These are phyloP conservation scores for Hestina assimilis DNA, from an alignment of 1,140 invertebrate genomes.

Conservation along the genomic window DNA sequence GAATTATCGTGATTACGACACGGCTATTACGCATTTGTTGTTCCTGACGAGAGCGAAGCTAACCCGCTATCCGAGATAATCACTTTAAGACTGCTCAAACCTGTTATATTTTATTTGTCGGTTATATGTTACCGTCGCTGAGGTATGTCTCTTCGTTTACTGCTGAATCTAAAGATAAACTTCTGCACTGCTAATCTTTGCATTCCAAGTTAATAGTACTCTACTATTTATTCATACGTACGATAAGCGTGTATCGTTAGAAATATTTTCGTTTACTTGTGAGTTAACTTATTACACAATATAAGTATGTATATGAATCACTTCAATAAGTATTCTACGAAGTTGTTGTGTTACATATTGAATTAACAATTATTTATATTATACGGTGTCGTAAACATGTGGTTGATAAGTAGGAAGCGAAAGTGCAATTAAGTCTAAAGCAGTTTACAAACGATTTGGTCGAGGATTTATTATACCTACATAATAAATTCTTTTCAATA, in stretches of 20 bases:
- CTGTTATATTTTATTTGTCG: slow-evolving; percentile 33
- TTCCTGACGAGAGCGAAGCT: slow-evolving; percentile 61
- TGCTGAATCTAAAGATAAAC: slow-evolving; percentile 22
- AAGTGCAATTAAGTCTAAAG: not conserved
- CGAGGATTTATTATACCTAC: too few species aligned
- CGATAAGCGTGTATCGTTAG: not conserved
- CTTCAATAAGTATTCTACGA: not conserved
- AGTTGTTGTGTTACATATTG: not conserved
- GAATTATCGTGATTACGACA: slow-evolving; percentile 62
- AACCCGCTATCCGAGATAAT: slow-evolving; percentile 53
- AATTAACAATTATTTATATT: not conserved
- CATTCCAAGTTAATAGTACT: not conserved
- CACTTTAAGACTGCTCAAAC: slow-evolving; percentile 32
- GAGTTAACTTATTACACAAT: not conserved
- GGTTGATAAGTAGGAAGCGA: not conserved
- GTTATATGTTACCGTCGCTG: slow-evolving; percentile 26
- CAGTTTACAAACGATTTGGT: not conserved
- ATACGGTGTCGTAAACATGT: not conserved
- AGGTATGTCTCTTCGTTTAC: slow-evolving; percentile 19
- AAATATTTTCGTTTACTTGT: not conserved
- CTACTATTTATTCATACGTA: not conserved
- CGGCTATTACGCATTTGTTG: slow-evolving; percentile 64
- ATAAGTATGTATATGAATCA: not conserved
- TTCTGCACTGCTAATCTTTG: not conserved
- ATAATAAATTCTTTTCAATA: too few species aligned